Percentiles rank a stretch among this genome's conserved stretches.
Conservation (phyloP, 2,113 vertebrate species). For the Himantopus leucocephalus region DNA sequence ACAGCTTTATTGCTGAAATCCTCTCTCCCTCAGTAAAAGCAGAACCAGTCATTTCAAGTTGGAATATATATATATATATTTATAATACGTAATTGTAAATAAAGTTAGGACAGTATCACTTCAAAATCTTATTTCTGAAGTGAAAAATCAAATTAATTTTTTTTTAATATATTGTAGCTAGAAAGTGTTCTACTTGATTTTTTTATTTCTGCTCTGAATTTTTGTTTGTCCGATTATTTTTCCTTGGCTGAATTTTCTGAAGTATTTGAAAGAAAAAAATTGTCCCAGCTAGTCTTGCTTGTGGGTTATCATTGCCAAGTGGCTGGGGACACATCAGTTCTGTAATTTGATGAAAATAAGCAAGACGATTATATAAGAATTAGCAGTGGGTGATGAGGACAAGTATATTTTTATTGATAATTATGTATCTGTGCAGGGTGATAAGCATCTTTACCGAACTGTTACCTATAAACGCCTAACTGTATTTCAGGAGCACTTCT, state of each 20-base stretch:
- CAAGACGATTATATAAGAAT: background rate
- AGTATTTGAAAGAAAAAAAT: background rate
- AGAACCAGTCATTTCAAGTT: background rate
- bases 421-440: background rate
- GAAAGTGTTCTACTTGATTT: background rate
- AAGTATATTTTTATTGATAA: background rate
- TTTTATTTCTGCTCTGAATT: background rate
- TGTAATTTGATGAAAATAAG: slow-evolving; percentile 22
- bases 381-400: background rate
- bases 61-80: background rate
- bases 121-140: background rate
- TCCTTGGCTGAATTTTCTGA: background rate
- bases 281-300: background rate
- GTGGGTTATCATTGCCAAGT: background rate
- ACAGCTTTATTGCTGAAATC: background rate
- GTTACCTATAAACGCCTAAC: background rate
- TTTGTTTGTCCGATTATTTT: background rate
- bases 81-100: background rate
- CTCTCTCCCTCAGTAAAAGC: background rate
- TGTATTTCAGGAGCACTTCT: background rate
- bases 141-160: background rate
- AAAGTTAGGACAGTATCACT: background rate
- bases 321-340: background rate
- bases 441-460: background rate
- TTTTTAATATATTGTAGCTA: background rate